These are phyloP conservation scores for Dolomedes plantarius DNA, from an alignment of 2,888 invertebrate genomes.

Conservation along the genomic window DNA sequence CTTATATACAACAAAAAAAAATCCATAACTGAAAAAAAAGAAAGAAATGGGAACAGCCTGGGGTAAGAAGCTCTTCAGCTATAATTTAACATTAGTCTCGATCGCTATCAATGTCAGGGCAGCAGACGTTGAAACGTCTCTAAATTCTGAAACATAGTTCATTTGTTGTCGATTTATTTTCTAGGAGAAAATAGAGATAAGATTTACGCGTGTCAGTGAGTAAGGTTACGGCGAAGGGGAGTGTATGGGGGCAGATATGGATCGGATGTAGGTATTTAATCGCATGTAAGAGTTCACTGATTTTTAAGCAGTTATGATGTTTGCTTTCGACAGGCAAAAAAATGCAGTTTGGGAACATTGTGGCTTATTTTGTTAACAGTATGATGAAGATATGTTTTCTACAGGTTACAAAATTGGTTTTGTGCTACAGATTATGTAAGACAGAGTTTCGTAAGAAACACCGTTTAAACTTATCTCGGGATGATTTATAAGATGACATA, in stretches of 20 bases:
- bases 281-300: no score
- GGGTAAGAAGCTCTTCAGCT: neutral
- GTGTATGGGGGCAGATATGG: neutral
- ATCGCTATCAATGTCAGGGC: neutral
- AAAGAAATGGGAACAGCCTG: neutral
- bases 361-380: no score
- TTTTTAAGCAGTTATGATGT: no score
- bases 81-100: neutral
- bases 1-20: neutral
- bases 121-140: neutral
- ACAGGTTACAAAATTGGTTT: no score
- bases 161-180: slow-evolving; percentile 1
- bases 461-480: no score
- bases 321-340: no score
- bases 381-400: no score
- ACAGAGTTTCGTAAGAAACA: no score
- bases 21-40: neutral
- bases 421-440: no score
- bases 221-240: neutral
- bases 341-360: no score
- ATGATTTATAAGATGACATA: no score
- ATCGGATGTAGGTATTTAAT: no score
- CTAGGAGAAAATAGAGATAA: neutral
- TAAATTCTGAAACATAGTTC: neutral
- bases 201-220: neutral